Percentiles rank a stretch among this genome's conserved stretches.
Conservation (phyloP, 2,113 vertebrate genomes). For the Empidonax traillii region DNA sequence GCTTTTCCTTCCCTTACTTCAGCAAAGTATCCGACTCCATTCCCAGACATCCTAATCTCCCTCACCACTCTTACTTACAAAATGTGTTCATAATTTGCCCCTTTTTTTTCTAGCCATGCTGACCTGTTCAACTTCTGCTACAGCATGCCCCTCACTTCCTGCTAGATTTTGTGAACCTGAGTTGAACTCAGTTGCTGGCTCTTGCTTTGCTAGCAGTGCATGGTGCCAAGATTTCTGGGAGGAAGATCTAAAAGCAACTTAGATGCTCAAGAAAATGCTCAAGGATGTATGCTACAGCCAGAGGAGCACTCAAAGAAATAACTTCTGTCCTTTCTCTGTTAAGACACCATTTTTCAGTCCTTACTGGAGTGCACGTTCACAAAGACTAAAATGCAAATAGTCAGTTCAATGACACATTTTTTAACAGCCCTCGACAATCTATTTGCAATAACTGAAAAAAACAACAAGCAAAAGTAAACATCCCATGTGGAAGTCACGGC, state of each 20-base stretch:
- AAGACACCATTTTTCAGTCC: neutral
- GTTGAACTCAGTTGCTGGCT: neutral
- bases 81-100: rapidly evolving
- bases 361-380: neutral
- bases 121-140: neutral
- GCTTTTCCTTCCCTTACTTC: neutral
- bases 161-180: neutral
- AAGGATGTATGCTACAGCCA: neutral
- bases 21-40: neutral
- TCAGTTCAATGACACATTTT: neutral
- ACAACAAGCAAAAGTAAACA: neutral
- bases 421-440: neutral
- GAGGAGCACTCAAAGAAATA: neutral
- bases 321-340: neutral
- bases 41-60: neutral
- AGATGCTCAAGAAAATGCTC: neutral
- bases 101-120: neutral
- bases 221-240: neutral
- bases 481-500: neutral
- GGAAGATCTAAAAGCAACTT: neutral
- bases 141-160: rapidly evolving
- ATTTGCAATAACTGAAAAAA: neutral
- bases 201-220: neutral
- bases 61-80: neutral
- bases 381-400: neutral